Conservation (phyloP, 2,888 invertebrate species). For the Parnassius orleans region DNA sequence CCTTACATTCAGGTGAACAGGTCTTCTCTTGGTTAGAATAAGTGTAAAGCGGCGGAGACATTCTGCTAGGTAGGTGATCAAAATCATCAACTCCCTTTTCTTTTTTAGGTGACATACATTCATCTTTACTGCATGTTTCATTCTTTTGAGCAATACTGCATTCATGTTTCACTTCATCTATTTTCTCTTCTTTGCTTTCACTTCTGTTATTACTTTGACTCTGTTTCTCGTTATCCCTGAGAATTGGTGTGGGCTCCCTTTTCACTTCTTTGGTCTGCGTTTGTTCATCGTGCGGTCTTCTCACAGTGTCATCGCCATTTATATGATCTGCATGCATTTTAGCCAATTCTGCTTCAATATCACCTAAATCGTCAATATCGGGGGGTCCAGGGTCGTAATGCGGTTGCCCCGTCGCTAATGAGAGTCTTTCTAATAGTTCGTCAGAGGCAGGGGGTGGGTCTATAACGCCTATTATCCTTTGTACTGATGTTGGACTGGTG, state of each 20-base stretch:
- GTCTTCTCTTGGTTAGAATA: slow-evolving; percentile 87
- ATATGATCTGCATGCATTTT: slow-evolving; percentile 82
- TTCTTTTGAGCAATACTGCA: slow-evolving; percentile 36
- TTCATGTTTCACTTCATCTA: slow-evolving; percentile 33
- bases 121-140: slow-evolving; percentile 31
- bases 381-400: slow-evolving; percentile 61
- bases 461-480: slow-evolving; percentile 70
- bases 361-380: slow-evolving; percentile 79
- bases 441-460: slow-evolving; percentile 56
- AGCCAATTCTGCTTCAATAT: slow-evolving; percentile 86
- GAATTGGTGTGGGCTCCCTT: slow-evolving; percentile 58
- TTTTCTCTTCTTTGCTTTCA: slow-evolving; percentile 32
- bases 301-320: slow-evolving; percentile 60
- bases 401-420: slow-evolving; percentile 50
- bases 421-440: slow-evolving; percentile 55
- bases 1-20: slow-evolving; percentile 66
- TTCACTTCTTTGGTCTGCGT: slow-evolving; percentile 43
- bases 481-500: slow-evolving; percentile 67
- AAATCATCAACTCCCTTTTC: slow-evolving; percentile 59
- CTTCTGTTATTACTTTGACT: slow-evolving; percentile 31
- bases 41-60: slow-evolving; percentile 88
- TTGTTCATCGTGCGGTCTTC: slow-evolving; percentile 39
- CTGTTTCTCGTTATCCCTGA: slow-evolving; percentile 42
- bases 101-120: slow-evolving; percentile 40
- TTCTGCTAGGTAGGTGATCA: slow-evolving; percentile 86